Evolutionary conservation across 2,113 vertebrate genomes (phyloP).

Genomic region (Elachura formosa): DNA sequence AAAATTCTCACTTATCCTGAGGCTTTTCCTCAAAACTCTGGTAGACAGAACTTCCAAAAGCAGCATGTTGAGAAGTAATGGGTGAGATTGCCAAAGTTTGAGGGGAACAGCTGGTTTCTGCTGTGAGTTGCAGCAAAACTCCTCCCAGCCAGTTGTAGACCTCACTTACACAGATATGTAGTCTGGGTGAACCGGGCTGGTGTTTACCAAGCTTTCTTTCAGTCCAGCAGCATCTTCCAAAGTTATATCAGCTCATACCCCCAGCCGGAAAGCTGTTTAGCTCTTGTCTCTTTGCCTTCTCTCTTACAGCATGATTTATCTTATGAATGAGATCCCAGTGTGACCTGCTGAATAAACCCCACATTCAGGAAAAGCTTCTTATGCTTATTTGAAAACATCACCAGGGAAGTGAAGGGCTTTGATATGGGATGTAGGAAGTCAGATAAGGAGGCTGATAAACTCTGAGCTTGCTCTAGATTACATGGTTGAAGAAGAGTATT

Average conservation of each 20-base stretch:
- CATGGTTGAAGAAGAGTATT: background rate
- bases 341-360: background rate
- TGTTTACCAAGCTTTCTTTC: background rate
- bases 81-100: background rate
- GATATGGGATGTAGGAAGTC: background rate
- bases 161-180: background rate
- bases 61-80: background rate
- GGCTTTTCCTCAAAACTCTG: background rate
- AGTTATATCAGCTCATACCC: background rate
- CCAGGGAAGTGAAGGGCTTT: background rate
- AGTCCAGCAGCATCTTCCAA: background rate
- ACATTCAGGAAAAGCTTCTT: background rate
- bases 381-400: background rate
- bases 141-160: background rate
- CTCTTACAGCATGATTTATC: background rate
- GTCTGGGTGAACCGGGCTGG: background rate
- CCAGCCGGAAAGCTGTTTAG: background rate
- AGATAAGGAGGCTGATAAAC: background rate
- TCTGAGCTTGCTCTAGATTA: background rate
- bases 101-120: background rate
- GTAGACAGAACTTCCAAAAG: background rate
- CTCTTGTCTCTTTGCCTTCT: background rate
- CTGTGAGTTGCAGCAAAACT: background rate
- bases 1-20: background rate
- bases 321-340: background rate